Evolutionary conservation across 2,113 vertebrate genomes (phyloP).

Genomic region (Pangasianodon hypophthalmus): DNA sequence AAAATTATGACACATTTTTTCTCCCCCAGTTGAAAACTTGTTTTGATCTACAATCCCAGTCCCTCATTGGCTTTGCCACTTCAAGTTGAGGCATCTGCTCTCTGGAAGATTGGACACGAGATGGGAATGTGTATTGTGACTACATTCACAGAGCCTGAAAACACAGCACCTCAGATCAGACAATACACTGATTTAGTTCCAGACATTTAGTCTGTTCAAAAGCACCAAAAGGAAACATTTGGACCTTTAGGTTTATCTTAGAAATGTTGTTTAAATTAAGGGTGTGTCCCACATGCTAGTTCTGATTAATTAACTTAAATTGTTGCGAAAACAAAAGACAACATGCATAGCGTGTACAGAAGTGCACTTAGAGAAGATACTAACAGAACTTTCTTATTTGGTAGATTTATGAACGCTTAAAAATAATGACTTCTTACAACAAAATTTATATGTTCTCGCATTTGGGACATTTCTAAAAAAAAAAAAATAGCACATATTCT

Average conservation of each 20-base stretch:
- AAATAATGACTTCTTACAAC: neutral
- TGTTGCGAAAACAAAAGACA: neutral
- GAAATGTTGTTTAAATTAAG: slow-evolving; percentile 7
- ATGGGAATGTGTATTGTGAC: slow-evolving; percentile 78
- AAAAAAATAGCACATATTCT: neutral
- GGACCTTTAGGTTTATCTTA: neutral
- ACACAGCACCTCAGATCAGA: slow-evolving; percentile 67
- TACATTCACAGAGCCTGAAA: slow-evolving; percentile 72
- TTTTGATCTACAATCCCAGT: slow-evolving; percentile 50
- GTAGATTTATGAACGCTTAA: neutral
- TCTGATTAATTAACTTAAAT: neutral
- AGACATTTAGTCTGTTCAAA: slow-evolving; percentile 66
- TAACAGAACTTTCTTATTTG: neutral
- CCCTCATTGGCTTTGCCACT: slow-evolving; percentile 49
- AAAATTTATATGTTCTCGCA: neutral
- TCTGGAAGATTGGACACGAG: slow-evolving; percentile 64
- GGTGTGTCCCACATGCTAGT: neutral
- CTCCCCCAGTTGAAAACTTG: slow-evolving; percentile 35
- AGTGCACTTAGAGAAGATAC: neutral
- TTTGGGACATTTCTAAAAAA: neutral
- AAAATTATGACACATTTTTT: slow-evolving; percentile 52
- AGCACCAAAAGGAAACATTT: slow-evolving; percentile 62
- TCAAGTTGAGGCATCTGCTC: slow-evolving; percentile 54
- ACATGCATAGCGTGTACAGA: neutral
- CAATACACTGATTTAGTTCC: slow-evolving; percentile 64